Conservation (phyloP, 2,888 invertebrate genomes). For the Eueremaeus valkanovi region DNA sequence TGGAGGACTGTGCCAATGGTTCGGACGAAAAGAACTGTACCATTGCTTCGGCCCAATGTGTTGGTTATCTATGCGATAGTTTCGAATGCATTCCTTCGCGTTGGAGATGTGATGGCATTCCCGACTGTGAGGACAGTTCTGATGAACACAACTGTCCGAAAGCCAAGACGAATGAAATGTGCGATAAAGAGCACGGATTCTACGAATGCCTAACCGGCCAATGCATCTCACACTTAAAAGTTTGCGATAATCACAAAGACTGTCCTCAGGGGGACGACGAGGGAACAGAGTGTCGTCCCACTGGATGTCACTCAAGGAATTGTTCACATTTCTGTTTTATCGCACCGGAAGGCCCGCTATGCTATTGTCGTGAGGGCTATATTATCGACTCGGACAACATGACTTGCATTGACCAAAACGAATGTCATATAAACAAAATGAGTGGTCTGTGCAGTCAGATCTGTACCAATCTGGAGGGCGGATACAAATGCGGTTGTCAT, state of each 20-base stretch:
- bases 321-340: conserved; percentile 38
- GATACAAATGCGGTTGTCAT: conserved; percentile 64
- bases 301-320: conserved; percentile 39
- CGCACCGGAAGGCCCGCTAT: conserved; percentile 43
- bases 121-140: conserved; percentile 39
- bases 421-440: conserved; percentile 41
- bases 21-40: conserved; percentile 37
- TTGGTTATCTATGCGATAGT: conserved; percentile 35
- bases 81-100: conserved; percentile 38
- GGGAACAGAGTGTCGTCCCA: conserved; percentile 43
- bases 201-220: conserved; percentile 39
- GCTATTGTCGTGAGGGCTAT: conserved; percentile 46
- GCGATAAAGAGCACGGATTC: conserved; percentile 23
- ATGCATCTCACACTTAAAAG: conserved; percentile 43
- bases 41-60: background rate
- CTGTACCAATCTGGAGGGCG: conserved; percentile 64
- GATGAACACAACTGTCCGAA: conserved; percentile 38
- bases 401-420: conserved; percentile 50
- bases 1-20: conserved; percentile 34
- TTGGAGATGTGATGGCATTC: conserved; percentile 42
- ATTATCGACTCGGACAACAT: conserved; percentile 41
- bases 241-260: conserved; percentile 46
- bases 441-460: conserved; percentile 56
- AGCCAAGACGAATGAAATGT: conserved; percentile 4
- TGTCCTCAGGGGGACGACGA: conserved; percentile 47